These are phyloP conservation scores for Marisa cornuarietis DNA, from an alignment of 1,140 invertebrate species.

Conservation along the genomic window DNA sequence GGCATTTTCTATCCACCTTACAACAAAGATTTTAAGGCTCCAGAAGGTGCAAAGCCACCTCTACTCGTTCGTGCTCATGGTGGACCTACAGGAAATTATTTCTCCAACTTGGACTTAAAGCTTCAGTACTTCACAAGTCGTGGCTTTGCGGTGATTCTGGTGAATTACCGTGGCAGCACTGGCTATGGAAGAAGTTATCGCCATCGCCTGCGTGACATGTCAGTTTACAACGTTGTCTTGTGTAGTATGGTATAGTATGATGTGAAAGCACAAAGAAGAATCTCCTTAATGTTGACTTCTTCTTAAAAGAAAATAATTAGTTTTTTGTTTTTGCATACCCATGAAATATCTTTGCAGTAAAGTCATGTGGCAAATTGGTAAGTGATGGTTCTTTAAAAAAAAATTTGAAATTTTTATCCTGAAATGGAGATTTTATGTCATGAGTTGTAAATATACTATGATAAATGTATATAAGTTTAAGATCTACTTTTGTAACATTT, in stretches of 20 bases:
- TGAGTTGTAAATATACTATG: too few species aligned
- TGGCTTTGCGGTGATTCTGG: slow-evolving; percentile 65
- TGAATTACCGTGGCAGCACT: slow-evolving; percentile 66
- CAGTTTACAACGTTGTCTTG: slow-evolving; percentile 17
- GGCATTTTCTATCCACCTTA: slow-evolving; percentile 62
- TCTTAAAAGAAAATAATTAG: too few species aligned
- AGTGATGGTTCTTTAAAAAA: too few species aligned
- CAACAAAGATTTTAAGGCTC: slow-evolving; percentile 60
- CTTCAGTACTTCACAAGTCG: slow-evolving; percentile 66
- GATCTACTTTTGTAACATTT: too few species aligned
- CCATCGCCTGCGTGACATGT: slow-evolving; percentile 53
- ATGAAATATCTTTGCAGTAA: too few species aligned
- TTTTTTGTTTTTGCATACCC: too few species aligned
- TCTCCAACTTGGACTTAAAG: slow-evolving; percentile 52
- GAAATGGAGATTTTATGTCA: too few species aligned
- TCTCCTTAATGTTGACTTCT: too few species aligned
- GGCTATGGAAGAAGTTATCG: slow-evolving; percentile 64
- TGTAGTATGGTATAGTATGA: not conserved
- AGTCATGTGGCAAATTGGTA: too few species aligned
- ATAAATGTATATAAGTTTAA: too few species aligned
- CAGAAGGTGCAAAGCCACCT: slow-evolving; percentile 57
- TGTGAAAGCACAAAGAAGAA: too few species aligned
- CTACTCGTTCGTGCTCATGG: slow-evolving; percentile 64
- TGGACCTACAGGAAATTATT: slow-evolving; percentile 60
- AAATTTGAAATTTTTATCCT: too few species aligned